phyloP scores from a whole-genome alignment of 2,888 invertebrate genomes.

The Phengaris alcon region DNA sequence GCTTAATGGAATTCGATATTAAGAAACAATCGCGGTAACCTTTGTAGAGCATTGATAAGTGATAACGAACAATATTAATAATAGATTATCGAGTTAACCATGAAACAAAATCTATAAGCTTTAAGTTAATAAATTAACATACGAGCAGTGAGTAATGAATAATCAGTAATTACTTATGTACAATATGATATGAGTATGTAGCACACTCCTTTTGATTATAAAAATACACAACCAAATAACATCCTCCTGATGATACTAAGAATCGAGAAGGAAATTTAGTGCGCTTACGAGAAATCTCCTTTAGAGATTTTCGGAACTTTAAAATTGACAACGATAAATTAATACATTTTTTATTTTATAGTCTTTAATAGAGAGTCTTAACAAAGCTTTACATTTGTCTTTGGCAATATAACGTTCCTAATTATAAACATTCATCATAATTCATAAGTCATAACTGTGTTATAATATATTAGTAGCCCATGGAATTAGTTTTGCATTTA shows the following conservation, averaged over 20 bases:
- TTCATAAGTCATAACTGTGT: no score
- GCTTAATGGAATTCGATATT: not conserved
- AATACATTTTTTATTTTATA: no score
- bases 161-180: no score
- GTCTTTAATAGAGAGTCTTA: no score
- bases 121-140: not conserved
- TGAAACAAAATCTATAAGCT: not conserved
- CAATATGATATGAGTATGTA: not conserved
- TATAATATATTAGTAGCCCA: no score
- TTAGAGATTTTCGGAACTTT: not conserved
- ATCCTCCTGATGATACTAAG: not conserved
- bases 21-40: not conserved
- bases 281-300: not conserved
- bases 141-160: no score
- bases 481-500: not conserved
- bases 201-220: not conserved
- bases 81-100: not conserved
- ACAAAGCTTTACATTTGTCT: no score
- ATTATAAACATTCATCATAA: no score
- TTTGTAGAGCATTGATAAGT: not conserved
- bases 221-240: not conserved
- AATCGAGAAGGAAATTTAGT: constrained; percentile 11
- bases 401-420: no score
- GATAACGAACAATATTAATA: no score
- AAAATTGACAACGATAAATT: not conserved